Base-by-base conservation (phyloP, 2,888 invertebrate species). In the Stenodema calcarata region DNA sequence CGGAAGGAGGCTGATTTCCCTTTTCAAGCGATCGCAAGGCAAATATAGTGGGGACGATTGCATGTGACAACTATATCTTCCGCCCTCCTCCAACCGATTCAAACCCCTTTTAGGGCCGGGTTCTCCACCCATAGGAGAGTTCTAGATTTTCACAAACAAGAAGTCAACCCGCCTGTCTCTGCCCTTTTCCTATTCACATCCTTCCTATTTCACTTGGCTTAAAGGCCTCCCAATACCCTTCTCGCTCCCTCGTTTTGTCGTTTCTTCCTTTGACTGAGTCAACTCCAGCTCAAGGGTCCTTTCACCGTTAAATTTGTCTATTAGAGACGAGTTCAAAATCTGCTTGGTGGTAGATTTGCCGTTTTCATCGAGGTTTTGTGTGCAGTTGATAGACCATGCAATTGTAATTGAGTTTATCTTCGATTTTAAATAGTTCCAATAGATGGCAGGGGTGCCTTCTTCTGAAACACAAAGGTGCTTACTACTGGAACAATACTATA, bases 1-100 rank as follows among this genome's bases (percentile, higher is more conserved):
- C 6, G 12, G 62, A 23, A 23, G 62, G 12, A 62, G 62, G 80
- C 50, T 62, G 82, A 82, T 82, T 82, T 82, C 70, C 82, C 82
- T 82, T 82, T 82, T 69, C 62, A 82, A 69, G n/a, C 41, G 76
- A 50, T 35, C 44, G 54, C 44, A 12, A 41, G 35, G 78, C 62
- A 85, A 76, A 85, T 85, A 85, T 85, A 85, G 50, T 76, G 85
- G 47, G 76, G 50, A 76, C 85, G 85, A 85, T 75, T 85, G 85
- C 85, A 85, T 85, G 76, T 85, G 85, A 85, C 85, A 85, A 76
- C 85, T 85, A 76, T 85, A 50, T 85, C 85, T 85, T 73, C 30
- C 23, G 18, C 50, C 76, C 42, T 75, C 84, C 75, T 35, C 23
- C 80, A 80, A 80, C n/a, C n/a, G n/a, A 30, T 80, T 80, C 82